These are phyloP conservation scores for Lepus americanus DNA, from an alignment of 2,113 vertebrate genomes.

Conservation along the genomic window DNA sequence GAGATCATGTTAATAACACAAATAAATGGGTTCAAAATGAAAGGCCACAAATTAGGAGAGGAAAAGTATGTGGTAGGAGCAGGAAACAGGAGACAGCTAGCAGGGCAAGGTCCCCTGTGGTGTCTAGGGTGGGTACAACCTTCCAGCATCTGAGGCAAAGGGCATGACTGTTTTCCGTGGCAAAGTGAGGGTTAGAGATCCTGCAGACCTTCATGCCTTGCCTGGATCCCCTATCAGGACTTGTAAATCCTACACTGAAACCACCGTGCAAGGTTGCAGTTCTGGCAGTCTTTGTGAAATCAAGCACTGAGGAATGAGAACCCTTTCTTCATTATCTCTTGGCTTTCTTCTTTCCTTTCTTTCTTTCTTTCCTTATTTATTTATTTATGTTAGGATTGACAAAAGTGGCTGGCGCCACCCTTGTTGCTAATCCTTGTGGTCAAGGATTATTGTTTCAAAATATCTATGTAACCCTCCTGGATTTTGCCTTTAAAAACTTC, in stretches of 20 bases:
- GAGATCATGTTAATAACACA: neutral
- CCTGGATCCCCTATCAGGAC: neutral
- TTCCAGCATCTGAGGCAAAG: neutral
- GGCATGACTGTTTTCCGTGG: neutral
- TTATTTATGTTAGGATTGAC: neutral
- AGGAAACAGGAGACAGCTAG: conserved; percentile 4
- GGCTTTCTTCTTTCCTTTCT: neutral
- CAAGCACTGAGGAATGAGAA: neutral
- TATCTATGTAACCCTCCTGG: neutral
- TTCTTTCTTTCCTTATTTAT: neutral
- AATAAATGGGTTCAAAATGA: neutral
- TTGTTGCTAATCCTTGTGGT: neutral
- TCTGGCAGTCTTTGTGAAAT: neutral
- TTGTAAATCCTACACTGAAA: neutral
- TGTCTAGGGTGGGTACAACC: neutral
- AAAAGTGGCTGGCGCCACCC: neutral
- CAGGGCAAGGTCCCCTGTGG: neutral
- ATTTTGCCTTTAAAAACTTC: neutral
- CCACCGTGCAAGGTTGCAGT: no score
- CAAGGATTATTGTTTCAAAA: neutral
- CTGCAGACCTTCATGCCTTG: neutral
- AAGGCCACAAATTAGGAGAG: neutral
- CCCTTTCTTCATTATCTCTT: neutral
- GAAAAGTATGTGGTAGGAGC: neutral
- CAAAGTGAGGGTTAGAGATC: neutral